A percentile compares a stretch with the other conserved stretches of the same genome.
Evolutionary conservation across 2,888 invertebrate species (phyloP).

Genomic region (Apamea anceps): DNA sequence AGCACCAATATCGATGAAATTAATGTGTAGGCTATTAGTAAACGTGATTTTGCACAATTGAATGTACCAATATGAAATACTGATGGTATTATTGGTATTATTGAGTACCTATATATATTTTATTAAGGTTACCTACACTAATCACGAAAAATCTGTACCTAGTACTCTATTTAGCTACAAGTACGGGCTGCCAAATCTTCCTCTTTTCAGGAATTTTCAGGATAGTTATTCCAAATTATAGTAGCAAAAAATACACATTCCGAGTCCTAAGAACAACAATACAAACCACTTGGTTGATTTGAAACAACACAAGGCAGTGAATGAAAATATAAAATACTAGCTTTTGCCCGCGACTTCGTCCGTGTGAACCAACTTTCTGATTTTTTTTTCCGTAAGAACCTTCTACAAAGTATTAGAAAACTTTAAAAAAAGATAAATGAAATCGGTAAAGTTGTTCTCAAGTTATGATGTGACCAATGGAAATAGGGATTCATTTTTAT

Average conservation of each 20-base stretch:
- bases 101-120: not conserved
- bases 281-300: not conserved
- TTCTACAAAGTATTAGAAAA: no score
- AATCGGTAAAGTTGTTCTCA: no score
- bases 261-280: not conserved
- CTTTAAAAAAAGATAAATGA: no score
- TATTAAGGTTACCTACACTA: not conserved
- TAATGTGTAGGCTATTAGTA: conserved; percentile 31
- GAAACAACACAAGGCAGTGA: not conserved
- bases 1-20: conserved; percentile 37
- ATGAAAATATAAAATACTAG: not conserved
- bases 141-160: not conserved
- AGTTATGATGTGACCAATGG: no score
- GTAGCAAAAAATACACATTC: not conserved
- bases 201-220: not conserved
- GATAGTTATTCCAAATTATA: not conserved
- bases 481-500: no score
- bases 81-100: not conserved
- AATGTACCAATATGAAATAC: conserved; percentile 4
- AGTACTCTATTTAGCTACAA: not conserved
- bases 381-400: no score
- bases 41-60: conserved; percentile 31
- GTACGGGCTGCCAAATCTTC: not conserved
- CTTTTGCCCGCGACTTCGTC: no score
- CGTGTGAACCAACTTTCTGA: no score